Conservation (phyloP, 2,888 invertebrate species). For the Fabriciana adippe region DNA sequence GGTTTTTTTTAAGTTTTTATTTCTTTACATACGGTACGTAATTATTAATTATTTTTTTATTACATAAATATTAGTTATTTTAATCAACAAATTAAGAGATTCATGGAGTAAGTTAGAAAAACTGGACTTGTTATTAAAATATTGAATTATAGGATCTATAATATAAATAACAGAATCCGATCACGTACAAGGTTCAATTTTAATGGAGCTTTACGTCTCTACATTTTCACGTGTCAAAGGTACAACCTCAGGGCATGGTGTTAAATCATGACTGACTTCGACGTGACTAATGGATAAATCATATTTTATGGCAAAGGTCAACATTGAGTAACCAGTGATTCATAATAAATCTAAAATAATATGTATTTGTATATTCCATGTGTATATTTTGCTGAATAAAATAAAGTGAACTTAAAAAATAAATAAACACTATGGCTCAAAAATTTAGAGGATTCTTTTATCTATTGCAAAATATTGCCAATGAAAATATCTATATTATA, state of each 20-base stretch:
- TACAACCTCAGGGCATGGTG: slow-evolving; percentile 4
- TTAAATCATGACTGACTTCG: slow-evolving; percentile 20
- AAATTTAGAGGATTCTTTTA: no score
- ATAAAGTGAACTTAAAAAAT: not conserved
- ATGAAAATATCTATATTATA: not conserved
- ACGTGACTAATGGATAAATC: slow-evolving; percentile 26
- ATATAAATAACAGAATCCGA: not conserved
- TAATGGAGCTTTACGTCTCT: not conserved
- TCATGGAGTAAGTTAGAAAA: no score
- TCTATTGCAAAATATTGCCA: no score
- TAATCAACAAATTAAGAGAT: no score
- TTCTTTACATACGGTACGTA: no score
- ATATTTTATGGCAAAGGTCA: slow-evolving; percentile 27
- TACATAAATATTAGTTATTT: no score
- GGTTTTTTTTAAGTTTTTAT: no score
- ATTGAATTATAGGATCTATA: no score
- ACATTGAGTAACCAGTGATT: slow-evolving; percentile 27
- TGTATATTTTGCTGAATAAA: not conserved
- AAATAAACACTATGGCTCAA: no score
- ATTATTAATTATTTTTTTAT: no score
- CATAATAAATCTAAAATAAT: slow-evolving; percentile 4
- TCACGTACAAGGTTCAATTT: not conserved
- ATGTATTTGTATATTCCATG: not conserved
- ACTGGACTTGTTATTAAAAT: no score
- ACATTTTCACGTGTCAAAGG: slow-evolving; percentile 4